Conservation (phyloP, 1,140 invertebrate genomes). For the Ips nitidus region DNA sequence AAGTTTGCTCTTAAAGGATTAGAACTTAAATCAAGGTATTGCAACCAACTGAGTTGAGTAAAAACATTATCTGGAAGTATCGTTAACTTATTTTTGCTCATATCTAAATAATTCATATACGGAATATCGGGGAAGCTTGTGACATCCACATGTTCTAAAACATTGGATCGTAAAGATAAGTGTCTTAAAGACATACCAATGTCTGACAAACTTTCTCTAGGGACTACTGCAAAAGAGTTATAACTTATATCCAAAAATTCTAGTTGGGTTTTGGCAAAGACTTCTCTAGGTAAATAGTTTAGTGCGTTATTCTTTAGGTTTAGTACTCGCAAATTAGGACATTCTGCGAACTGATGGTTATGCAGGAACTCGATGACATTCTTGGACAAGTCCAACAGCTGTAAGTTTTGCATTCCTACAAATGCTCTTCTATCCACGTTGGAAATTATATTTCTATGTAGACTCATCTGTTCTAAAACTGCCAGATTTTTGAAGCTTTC, state of each 20-base stretch:
- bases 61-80: constrained; percentile 89
- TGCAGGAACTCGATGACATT: constrained; percentile 77
- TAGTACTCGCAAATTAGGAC: constrained; percentile 72
- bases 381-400: constrained; percentile 76
- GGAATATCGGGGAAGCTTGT: constrained; percentile 83
- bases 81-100: constrained; percentile 79
- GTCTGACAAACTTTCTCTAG: constrained; percentile 69
- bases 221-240: constrained; percentile 77
- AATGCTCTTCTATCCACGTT: constrained; percentile 74
- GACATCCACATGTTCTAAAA: constrained; percentile 82
- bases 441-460: constrained; percentile 74
- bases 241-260: constrained; percentile 78
- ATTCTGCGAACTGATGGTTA: constrained; percentile 79
- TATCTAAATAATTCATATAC: constrained; percentile 74
- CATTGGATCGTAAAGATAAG: constrained; percentile 77
- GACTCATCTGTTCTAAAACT: constrained; percentile 70
- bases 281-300: constrained; percentile 72
- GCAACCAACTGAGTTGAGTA: constrained; percentile 73
- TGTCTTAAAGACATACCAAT: constrained; percentile 73
- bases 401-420: constrained; percentile 69
- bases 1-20: constrained; percentile 85
- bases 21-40: constrained; percentile 76
- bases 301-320: constrained; percentile 77
- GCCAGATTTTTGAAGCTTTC: constrained; percentile 70
- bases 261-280: constrained; percentile 76